Percentiles rank a stretch among this genome's conserved stretches.
Evolutionary conservation across 2,888 invertebrate genomes (phyloP).

Genomic region (Troglohyphantes excavatus): DNA sequence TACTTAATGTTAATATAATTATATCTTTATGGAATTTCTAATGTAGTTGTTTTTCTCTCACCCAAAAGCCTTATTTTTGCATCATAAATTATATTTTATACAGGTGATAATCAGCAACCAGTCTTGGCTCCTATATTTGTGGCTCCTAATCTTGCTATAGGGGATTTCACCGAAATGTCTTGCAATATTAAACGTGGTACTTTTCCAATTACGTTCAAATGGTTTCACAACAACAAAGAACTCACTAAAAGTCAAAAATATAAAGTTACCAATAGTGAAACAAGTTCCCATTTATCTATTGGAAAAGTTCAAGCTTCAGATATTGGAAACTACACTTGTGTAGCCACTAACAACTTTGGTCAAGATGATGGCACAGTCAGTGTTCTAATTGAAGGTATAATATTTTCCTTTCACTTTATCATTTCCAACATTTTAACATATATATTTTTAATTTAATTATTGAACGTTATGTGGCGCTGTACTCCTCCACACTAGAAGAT

Average conservation of each 20-base stretch:
- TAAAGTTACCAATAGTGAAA: conserved; percentile 11
- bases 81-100: not conserved
- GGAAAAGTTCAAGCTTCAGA: conserved; percentile 40
- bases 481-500: not conserved
- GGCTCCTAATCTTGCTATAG: conserved; percentile 47
- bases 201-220: conserved; percentile 43
- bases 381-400: conserved; percentile 67
- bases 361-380: conserved; percentile 31
- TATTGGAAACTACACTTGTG: conserved; percentile 72
- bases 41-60: too few species aligned
- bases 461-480: conserved; percentile 44
- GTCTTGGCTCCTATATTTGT: too few species aligned
- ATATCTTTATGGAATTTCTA: too few species aligned
- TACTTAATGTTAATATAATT: too few species aligned
- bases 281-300: conserved; percentile 38
- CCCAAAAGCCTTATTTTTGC: not conserved
- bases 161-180: conserved; percentile 13
- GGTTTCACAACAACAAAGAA: conserved; percentile 49
- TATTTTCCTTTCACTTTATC: not conserved
- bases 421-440: not conserved
- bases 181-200: conserved; percentile 55
- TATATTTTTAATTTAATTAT: not conserved
- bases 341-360: conserved; percentile 32
- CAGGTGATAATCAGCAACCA: not conserved
- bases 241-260: not conserved